Base-by-base conservation (phyloP, 2,888 invertebrate genomes). In the Imbricaverruca yamaguchii region DNA sequence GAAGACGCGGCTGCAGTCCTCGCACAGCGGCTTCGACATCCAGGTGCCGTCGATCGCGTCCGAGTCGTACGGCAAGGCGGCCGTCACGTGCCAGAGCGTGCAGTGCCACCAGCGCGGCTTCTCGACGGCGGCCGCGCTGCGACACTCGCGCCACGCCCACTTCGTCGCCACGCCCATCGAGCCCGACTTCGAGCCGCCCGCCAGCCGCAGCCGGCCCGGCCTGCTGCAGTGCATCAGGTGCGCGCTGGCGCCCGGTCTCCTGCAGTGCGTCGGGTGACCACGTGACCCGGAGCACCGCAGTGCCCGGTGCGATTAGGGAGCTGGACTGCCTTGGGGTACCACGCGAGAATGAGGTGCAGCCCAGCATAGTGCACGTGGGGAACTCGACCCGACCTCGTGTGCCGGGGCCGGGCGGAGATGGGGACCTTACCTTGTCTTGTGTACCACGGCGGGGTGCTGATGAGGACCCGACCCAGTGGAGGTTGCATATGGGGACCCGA, bases 1-100 rank as follows among this genome's bases (percentile, higher is more conserved):
- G 79, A 98, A 98, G 89, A 98, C 98, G 18, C 92, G 98, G 57
- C 91, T 97, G 84, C 98, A 98, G 88, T 98, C 98, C 55, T 97
- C 97, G 11, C 91, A 92, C 84, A 93, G 82, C 81, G 81, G 80
- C 53, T 80, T 83, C 78, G 80, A 57, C 81, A 80, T 39, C 82
- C 83, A n/a, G 82, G 82, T 80, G 83, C 83, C 59, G 74, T 21
- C 63, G 21, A 80, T 80, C 18, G 67, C 69, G n/a, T 59, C 77
- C 10, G 63, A 67, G 74, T 23, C 59, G 39, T 81, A 67, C 61
- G 21, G 82, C 80, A 63, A 39, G 80, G 82, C 78, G 67, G 25
- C 67, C 55, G 80, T 81, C 39, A 74, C 74, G 18, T 74, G 74
- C 53, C 74, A n/a, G 53, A 59, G 57, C 63, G 57, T 80, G 67